Evolutionary conservation across 2,888 invertebrate genomes (phyloP).

Genomic region (Cantharis lateralis): DNA sequence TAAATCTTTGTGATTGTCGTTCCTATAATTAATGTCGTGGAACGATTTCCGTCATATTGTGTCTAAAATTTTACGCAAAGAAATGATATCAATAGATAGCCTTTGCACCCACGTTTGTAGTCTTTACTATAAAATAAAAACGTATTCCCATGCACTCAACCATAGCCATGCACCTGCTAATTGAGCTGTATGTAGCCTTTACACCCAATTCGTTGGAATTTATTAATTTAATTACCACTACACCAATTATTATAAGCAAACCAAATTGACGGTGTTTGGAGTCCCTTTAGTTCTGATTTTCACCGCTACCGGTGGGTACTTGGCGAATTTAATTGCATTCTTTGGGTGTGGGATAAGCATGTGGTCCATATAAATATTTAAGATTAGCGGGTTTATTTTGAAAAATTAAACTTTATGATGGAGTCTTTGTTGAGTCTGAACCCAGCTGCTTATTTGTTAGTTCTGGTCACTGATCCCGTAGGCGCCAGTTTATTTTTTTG

Average conservation of each 20-base stretch:
- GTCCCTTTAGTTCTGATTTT: neutral
- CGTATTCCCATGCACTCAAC: constrained; percentile 22
- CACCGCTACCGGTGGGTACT: neutral
- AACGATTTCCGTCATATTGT: neutral
- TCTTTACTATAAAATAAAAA: neutral
- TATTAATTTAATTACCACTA: neutral
- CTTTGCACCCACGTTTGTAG: neutral
- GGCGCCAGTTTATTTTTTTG: constrained; percentile 7
- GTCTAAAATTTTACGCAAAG: neutral
- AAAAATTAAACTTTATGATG: neutral
- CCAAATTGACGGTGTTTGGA: no score
- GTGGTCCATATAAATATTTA: neutral
- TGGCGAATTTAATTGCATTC: neutral
- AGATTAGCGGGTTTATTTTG: no score
- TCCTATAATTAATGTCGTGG: neutral
- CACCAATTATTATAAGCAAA: neutral
- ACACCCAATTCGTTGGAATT: neutral
- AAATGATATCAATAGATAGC: constrained; percentile 4
- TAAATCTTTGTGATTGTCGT: neutral
- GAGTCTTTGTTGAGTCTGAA: constrained; percentile 7
- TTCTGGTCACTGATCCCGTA: constrained; percentile 3
- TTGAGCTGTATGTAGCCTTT: neutral
- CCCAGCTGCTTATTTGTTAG: neutral
- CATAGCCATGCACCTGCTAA: constrained; percentile 25
- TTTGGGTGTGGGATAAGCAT: neutral